Base-by-base conservation (phyloP, 2,113 vertebrate genomes). In the Pollachius pollachius region DNA sequence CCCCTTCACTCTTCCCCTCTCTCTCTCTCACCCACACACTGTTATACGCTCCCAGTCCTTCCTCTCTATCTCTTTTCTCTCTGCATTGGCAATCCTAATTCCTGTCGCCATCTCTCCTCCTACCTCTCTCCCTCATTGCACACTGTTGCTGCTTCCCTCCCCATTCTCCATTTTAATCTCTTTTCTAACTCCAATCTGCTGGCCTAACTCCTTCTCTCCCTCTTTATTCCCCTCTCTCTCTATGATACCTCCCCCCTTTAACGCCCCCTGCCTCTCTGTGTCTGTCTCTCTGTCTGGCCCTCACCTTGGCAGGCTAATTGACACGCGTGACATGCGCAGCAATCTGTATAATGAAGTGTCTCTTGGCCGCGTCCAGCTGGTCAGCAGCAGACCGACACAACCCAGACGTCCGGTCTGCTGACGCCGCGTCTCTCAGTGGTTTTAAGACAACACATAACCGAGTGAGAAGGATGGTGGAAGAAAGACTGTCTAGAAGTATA, bases 271-370 rank as follows among this genome's bases (percentile, higher is more conserved):
- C 59, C 18, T 59, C 57, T 72, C n/a, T n/a, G 25, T 15, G 56
- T 64, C n/a, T 64, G 18, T 37, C 18, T 62, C 27, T 70, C 30
- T 34, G 15, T 69, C 48, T 63, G 34, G 73, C 41, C 64, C 71
- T 84, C 68, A 90, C 84, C 83, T 85, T 91, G 77, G 76, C 80
- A 73, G 6, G 69, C 84, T 81, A 77, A 81, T 91, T 91, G 88
- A 87, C 89, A 92, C 89, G 82, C 89, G 72, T 73, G 69, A 84
- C 87, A 92, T 91, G 89, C 93, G 88, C 89, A 82, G 90, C 95
- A 93, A 95, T 94, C 94, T 93, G 91, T 89, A 89, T 93, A 91
- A 94, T 94, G 92, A 93, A 84, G 70, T 69, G 68, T 25, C 41
- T 25, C 84, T 68, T 58, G 81, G 81, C 76, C 65, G 77, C 78